A percentile compares a stretch with the other conserved stretches of the same genome.
Conservation (phyloP, 2,113 vertebrate species). For the Neofelis nebulosa region DNA sequence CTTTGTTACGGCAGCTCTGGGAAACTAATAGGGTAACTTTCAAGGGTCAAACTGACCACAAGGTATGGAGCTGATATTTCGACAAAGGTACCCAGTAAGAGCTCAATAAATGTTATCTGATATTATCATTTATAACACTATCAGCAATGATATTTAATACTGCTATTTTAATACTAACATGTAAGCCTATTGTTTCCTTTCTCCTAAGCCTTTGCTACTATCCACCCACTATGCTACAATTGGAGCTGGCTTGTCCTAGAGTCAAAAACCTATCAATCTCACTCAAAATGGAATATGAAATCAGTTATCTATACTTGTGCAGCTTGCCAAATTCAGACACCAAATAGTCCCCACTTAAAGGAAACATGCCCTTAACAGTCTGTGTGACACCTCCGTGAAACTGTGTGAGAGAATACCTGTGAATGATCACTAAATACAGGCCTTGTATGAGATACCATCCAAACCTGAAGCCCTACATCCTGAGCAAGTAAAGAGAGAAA, state of each 20-base stretch:
- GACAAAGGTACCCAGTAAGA: not conserved
- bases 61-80: not conserved
- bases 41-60: not conserved
- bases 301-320: not conserved
- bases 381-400: not conserved
- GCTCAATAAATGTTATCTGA: not conserved
- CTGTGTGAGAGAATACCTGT: not conserved
- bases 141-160: not conserved
- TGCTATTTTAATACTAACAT: not conserved
- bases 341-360: not conserved
- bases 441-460: no score
- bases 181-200: not conserved
- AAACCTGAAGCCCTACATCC: not conserved
- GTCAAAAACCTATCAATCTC: not conserved
- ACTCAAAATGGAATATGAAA: not conserved
- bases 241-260: not conserved
- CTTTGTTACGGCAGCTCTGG: not conserved
- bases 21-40: not conserved
- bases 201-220: not conserved
- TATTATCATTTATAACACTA: not conserved
- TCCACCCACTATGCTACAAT: not conserved
- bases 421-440: not conserved
- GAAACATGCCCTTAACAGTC: not conserved
- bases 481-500: not conserved
- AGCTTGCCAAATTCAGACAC: not conserved